Conservation (phyloP, 2,888 invertebrate genomes). For the Lordiphosa andalusiaca region DNA sequence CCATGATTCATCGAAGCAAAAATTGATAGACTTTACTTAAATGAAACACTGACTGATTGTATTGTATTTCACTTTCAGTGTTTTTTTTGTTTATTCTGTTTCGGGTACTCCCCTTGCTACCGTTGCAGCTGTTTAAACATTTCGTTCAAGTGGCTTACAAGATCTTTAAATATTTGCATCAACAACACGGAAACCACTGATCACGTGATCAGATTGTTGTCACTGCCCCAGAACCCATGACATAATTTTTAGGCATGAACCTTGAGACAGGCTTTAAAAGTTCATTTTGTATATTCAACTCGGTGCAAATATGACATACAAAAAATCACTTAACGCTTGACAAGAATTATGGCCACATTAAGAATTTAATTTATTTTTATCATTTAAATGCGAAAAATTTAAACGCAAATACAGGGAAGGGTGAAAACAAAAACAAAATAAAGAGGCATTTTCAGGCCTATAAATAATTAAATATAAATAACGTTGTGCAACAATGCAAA, state of each 20-base stretch:
- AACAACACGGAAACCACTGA: background rate
- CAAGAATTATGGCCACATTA: slow-evolving; percentile 58
- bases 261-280: no score
- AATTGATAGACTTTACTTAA: slow-evolving; percentile 4
- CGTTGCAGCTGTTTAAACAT: slow-evolving; percentile 7
- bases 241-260: slow-evolving; percentile 14
- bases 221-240: background rate
- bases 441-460: slow-evolving; percentile 1
- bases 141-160: background rate
- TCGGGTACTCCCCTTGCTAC: background rate
- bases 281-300: slow-evolving; percentile 18
- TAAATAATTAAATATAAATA: slow-evolving; percentile 62
- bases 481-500: slow-evolving; percentile 25
- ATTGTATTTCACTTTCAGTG: background rate
- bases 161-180: slow-evolving; percentile 10
- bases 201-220: slow-evolving; percentile 4
- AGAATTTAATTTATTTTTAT: slow-evolving; percentile 71
- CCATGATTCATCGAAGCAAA: slow-evolving; percentile 5
- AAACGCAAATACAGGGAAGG: slow-evolving; percentile 45
- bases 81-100: background rate
- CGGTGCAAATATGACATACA: slow-evolving; percentile 25
- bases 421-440: slow-evolving; percentile 16
- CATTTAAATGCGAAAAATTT: slow-evolving; percentile 47
- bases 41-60: background rate
- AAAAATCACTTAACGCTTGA: slow-evolving; percentile 62